A percentile compares a stretch with the other conserved stretches of the same genome.
phyloP scores from a whole-genome alignment of 1,140 invertebrate species.

The Hormaphis cornu region DNA sequence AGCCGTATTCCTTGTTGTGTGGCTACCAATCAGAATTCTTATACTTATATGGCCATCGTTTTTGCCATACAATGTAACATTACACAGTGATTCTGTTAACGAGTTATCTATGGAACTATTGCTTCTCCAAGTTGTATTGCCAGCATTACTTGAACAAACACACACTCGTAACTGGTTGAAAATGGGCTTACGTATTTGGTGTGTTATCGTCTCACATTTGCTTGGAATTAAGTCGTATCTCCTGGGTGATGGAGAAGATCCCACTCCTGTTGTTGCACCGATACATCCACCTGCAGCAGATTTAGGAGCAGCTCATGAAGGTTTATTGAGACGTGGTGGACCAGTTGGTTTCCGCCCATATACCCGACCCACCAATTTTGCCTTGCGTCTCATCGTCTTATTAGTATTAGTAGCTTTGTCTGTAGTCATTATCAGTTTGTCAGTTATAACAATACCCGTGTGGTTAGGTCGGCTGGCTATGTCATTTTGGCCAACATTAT shows the following conservation, averaged over 20 bases:
- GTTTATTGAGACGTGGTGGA: conserved; percentile 65
- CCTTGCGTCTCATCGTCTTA: conserved; percentile 63
- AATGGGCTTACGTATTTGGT: conserved; percentile 78
- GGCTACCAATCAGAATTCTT: conserved; percentile 86
- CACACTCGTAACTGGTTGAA: conserved; percentile 91
- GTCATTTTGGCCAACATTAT: conserved; percentile 66
- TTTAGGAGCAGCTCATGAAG: conserved; percentile 72
- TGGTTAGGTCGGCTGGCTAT: conserved; percentile 80
- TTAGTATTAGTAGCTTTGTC: conserved; percentile 74
- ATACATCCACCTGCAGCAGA: conserved; percentile 43
- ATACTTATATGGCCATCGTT: conserved; percentile 73
- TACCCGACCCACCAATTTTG: conserved; percentile 70
- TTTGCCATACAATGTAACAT: conserved; percentile 83
- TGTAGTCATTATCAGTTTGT: conserved; percentile 68
- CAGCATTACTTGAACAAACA: conserved; percentile 89
- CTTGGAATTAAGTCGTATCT: conserved; percentile 83
- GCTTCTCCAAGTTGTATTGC: conserved; percentile 89
- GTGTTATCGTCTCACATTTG: conserved; percentile 70
- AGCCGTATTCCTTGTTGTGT: conserved; percentile 89
- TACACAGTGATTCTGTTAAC: conserved; percentile 71
- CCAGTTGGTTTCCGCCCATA: conserved; percentile 81
- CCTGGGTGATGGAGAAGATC: conserved; percentile 54
- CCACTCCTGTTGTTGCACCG: conserved; percentile 36
- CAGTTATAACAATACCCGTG: conserved; percentile 80
- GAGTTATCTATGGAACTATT: conserved; percentile 90